Conservation (phyloP, 2,113 vertebrate genomes). For the Addax nasomaculatus region DNA sequence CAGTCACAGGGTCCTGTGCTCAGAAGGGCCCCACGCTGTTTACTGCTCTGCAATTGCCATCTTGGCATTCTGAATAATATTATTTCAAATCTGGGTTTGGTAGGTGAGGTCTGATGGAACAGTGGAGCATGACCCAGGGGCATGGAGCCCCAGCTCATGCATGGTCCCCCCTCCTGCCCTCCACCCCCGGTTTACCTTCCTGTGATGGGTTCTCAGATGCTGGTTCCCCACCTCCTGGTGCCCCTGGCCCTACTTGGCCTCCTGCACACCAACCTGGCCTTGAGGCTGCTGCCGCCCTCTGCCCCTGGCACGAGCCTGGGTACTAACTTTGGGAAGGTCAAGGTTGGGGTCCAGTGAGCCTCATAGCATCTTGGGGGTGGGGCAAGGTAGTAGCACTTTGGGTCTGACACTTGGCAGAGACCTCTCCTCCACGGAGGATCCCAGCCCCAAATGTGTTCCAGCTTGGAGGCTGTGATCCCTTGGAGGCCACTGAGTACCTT, state of each 20-base stretch:
- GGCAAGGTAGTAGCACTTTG: background rate
- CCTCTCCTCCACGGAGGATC: background rate
- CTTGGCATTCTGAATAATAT: background rate
- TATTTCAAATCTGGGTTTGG: background rate
- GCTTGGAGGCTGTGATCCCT: background rate
- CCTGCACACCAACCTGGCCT: background rate
- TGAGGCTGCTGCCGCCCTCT: background rate
- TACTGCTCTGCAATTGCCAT: background rate
- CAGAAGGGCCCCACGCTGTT: background rate
- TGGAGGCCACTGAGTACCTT: background rate
- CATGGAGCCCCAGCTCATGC: background rate
- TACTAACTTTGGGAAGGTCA: background rate
- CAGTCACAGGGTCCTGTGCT: background rate
- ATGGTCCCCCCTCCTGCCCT: background rate
- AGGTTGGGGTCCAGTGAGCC: background rate
- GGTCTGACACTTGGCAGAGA: background rate
- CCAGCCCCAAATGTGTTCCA: background rate
- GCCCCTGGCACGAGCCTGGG: background rate
- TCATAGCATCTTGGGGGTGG: background rate
- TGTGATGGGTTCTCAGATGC: background rate
- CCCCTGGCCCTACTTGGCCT: background rate
- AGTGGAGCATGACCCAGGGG: background rate
- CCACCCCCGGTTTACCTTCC: background rate
- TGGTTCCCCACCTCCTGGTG: background rate
- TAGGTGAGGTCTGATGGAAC: background rate